These are phyloP conservation scores for Troides helena DNA, from an alignment of 2,888 invertebrate species.

Conservation along the genomic window DNA sequence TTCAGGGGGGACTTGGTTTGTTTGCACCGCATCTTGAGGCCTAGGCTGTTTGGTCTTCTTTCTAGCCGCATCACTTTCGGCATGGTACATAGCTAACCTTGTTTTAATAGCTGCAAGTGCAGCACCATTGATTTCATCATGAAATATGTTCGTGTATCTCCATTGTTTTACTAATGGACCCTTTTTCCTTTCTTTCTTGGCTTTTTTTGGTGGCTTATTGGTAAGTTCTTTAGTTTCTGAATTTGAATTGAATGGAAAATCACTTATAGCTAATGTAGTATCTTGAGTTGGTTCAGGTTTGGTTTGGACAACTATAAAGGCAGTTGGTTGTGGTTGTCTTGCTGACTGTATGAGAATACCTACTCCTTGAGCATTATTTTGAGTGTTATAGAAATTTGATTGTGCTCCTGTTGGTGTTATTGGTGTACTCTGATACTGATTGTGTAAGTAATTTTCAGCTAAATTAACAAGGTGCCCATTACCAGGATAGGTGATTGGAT, in stretches of 20 bases:
- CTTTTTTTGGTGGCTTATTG: constrained; percentile 52
- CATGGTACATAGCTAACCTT: constrained; percentile 75
- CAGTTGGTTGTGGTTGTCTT: constrained; percentile 62
- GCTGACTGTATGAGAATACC: constrained; percentile 67
- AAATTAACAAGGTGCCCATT: constrained; percentile 73
- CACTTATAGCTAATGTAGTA: constrained; percentile 53
- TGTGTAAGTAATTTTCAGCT: constrained; percentile 76
- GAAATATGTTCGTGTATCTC: constrained; percentile 79
- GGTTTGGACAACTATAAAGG: constrained; percentile 69
- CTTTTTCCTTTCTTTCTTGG: constrained; percentile 68
- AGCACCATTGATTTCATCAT: constrained; percentile 78
- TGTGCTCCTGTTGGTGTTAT: constrained; percentile 55
- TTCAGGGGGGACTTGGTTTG: constrained; percentile 38
- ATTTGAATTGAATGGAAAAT: constrained; percentile 48
- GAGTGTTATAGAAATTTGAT: constrained; percentile 71
- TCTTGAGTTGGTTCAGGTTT: constrained; percentile 66
- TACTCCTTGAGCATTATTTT: constrained; percentile 68
- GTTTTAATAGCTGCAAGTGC: constrained; percentile 77
- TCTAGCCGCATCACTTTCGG: constrained; percentile 73
- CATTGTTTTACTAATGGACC: constrained; percentile 78
- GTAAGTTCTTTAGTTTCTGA: constrained; percentile 41
- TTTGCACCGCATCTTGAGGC: constrained; percentile 55
- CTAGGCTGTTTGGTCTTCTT: constrained; percentile 72
- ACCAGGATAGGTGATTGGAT: constrained; percentile 67
- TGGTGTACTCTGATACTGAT: constrained; percentile 68